A percentile compares a stretch with the other conserved stretches of the same genome.
These are phyloP conservation scores for Drosophila anomalipes DNA, from an alignment of 2,888 invertebrate genomes.

Conservation along the genomic window DNA sequence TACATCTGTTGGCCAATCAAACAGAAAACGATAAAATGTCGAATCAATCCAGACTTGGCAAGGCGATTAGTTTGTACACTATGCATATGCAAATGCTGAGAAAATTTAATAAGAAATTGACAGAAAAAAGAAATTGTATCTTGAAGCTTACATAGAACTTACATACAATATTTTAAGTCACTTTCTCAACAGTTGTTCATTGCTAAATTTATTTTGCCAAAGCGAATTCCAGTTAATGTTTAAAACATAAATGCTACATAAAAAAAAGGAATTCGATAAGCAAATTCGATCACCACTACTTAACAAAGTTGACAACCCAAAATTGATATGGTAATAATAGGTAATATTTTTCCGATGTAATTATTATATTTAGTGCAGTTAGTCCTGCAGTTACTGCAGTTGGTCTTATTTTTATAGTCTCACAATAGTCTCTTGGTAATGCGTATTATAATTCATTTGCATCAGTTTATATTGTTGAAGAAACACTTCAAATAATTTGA, in stretches of 20 bases:
- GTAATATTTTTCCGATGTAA: neutral
- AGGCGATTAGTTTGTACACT: constrained; percentile 4
- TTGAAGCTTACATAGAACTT: neutral
- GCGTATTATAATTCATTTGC: neutral
- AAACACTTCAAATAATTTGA: neutral
- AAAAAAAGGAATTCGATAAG: neutral
- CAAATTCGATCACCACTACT: neutral
- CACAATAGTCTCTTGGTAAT: neutral
- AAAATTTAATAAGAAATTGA: neutral
- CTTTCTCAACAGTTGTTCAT: neutral
- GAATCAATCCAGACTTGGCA: neutral
- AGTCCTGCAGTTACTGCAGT: neutral
- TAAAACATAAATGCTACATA: too few species aligned
- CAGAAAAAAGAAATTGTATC: neutral
- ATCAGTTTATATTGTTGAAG: neutral
- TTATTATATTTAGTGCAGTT: neutral
- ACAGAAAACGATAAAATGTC: constrained; percentile 7
- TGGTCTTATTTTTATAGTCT: neutral
- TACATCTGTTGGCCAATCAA: constrained; percentile 47
- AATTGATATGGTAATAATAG: neutral
- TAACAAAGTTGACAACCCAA: too few species aligned
- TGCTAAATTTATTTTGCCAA: neutral
- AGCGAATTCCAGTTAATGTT: too few species aligned
- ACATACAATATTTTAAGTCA: neutral
- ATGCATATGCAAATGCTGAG: neutral